A percentile compares a stretch with the other conserved stretches of the same genome.
These are phyloP conservation scores for Lingula anatina DNA, from an alignment of 2,888 invertebrate species.

Conservation along the genomic window DNA sequence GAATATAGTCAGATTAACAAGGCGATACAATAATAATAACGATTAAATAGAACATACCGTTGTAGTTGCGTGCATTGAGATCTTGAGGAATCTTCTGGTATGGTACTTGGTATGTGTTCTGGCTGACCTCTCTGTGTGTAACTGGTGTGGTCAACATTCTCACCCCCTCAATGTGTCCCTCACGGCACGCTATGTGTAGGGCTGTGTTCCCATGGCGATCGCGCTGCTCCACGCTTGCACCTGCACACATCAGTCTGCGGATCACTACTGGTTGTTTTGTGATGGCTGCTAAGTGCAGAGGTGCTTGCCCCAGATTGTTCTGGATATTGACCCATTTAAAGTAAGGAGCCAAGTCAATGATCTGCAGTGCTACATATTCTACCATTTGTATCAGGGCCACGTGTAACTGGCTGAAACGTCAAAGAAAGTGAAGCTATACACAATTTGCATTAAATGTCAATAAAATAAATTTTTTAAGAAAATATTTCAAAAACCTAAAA, in stretches of 20 bases:
- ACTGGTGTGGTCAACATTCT: slow-evolving; percentile 63
- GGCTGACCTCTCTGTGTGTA: slow-evolving; percentile 25
- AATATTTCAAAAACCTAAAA: too few species aligned
- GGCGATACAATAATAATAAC: slow-evolving; percentile 1
- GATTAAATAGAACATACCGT: slow-evolving; percentile 64
- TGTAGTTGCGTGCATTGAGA: slow-evolving; percentile 77
- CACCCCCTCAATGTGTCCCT: slow-evolving; percentile 67
- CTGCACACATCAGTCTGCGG: slow-evolving; percentile 73
- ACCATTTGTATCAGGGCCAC: slow-evolving; percentile 75
- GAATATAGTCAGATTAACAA: slow-evolving; percentile 5
- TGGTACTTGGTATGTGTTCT: slow-evolving; percentile 53
- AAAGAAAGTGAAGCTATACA: slow-evolving; percentile 2
- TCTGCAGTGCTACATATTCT: slow-evolving; percentile 66
- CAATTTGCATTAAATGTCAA: too few species aligned
- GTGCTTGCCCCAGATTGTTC: slow-evolving; percentile 72
- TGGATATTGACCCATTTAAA: slow-evolving; percentile 71
- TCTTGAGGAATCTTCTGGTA: slow-evolving; percentile 57
- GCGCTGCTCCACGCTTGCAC: slow-evolving; percentile 63
- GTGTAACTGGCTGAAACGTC: slow-evolving; percentile 70
- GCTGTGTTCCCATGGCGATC: slow-evolving; percentile 80
- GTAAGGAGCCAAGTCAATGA: slow-evolving; percentile 74
- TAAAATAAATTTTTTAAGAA: too few species aligned
- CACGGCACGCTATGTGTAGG: slow-evolving; percentile 74
- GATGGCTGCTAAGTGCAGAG: slow-evolving; percentile 81
- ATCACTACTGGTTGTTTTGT: slow-evolving; percentile 70